Base-by-base conservation (phyloP, 1,140 invertebrate species). In the Hyles euphorbiae region DNA sequence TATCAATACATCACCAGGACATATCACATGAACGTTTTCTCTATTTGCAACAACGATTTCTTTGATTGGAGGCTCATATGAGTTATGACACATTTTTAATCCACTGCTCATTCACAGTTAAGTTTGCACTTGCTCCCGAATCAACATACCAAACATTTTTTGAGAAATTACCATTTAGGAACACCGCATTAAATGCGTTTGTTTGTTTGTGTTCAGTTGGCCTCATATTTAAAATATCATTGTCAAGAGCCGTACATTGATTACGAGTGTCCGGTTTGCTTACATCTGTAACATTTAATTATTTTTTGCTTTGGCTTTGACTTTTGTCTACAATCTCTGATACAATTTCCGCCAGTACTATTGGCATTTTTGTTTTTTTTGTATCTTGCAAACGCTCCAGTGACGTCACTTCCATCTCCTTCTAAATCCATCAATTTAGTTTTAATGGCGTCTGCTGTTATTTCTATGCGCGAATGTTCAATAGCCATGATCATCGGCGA, bases 71-170 rank as follows among this genome's bases (percentile, higher is more conserved):
- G 4, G 36, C 8, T 40, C 36, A 8, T 5, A n/a, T 36, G 50
- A 45, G 11, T n/a, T n/a, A n/a, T n/a, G n/a, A n/a, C n/a, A 59
- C 32, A 36, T 45, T 58, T 58, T 52, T 50, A 3, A 55, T 5
- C 40, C 56, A 58, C 40, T 22, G 36, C 34, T 72, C 71, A n/a
- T 68, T 71, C 10, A 62, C 60, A 6, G 47, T 51, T 34, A 78
- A 59, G 58, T 72, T 44, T 7, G 48, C 49, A 11, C 55, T 57
- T 2, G 50, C 52, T 10, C 53, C 61, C 8, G 61, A 70, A 51
- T 78, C 67, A 11, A 72, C 50, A 57, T 74, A 78, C 68, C 67
- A 76, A 33, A 61, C 60, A 48, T 59, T 22, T 58, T 58, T 60
- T 9, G 56, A 61, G 34, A 68, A 72, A 46, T 53, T 48, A 8